A percentile compares a stretch with the other conserved stretches of the same genome.
phyloP scores from a whole-genome alignment of 2,113 vertebrate species.

The Podocnemis expansa region DNA sequence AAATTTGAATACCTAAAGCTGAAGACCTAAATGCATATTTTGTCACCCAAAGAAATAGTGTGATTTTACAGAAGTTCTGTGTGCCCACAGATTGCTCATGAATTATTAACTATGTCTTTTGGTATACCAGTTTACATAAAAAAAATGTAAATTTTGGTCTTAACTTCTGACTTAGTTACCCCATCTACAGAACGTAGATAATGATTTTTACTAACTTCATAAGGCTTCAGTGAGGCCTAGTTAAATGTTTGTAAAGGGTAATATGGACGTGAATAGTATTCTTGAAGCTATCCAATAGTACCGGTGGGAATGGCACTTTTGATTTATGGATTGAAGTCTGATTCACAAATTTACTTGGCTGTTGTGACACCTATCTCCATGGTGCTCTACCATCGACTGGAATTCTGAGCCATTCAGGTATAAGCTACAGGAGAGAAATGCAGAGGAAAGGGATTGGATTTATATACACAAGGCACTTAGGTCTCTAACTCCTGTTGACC shows the following conservation, averaged over 20 bases:
- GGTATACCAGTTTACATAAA: neutral
- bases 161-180: neutral
- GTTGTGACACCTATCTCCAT: too few species aligned
- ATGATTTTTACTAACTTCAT: neutral
- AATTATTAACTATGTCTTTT: neutral
- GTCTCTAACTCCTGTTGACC: too few species aligned
- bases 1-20: neutral
- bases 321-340: neutral
- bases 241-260: neutral
- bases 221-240: neutral
- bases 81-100: neutral
- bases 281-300: neutral
- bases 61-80: fast-evolving
- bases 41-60: neutral
- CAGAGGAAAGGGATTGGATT: too few species aligned
- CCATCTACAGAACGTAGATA: neutral
- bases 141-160: neutral
- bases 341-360: neutral
- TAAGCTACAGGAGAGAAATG: too few species aligned
- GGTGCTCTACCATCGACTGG: too few species aligned
- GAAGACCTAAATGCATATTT: neutral
- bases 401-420: too few species aligned
- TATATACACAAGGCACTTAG: too few species aligned
- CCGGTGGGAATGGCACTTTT: neutral
- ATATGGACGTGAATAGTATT: neutral